Evolutionary conservation across 2,113 vertebrate genomes (phyloP).

Genomic region (Plectropomus leopardus): DNA sequence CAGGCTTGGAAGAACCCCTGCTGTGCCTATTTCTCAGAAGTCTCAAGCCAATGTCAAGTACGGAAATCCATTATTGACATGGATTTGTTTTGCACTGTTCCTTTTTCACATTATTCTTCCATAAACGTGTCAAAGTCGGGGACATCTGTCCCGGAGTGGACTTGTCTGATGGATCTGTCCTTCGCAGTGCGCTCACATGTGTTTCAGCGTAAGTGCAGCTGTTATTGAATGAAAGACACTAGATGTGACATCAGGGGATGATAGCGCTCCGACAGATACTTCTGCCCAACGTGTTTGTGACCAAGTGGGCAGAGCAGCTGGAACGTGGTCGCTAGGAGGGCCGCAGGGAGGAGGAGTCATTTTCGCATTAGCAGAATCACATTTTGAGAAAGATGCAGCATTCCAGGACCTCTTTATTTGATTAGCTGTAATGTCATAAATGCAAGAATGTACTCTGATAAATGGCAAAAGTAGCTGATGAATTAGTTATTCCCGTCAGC

Average conservation of each 20-base stretch:
- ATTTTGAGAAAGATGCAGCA: conserved; percentile 81
- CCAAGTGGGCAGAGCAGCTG: conserved; percentile 37
- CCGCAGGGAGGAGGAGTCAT: conserved; percentile 55
- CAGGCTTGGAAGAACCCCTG: conserved; percentile 53
- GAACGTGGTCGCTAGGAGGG: conserved; percentile 30
- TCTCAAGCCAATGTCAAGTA: conserved; percentile 47
- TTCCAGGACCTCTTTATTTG: conserved; percentile 82
- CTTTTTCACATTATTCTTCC: conserved; percentile 48
- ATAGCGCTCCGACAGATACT: conserved; percentile 18
- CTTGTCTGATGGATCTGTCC: conserved; percentile 50
- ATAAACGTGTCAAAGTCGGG: conserved; percentile 62
- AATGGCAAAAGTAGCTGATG: conserved; percentile 81
- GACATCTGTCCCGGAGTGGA: conserved; percentile 58
- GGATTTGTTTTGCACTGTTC: conserved; percentile 67
- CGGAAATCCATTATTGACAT: conserved; percentile 61
- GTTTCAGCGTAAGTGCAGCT: conserved; percentile 56
- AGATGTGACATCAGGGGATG: conserved; percentile 31
- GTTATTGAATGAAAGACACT: conserved; percentile 42
- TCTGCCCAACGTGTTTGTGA: conserved; percentile 2
- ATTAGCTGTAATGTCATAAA: conserved; percentile 87
- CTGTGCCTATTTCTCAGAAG: conserved; percentile 57
- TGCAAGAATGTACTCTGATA: conserved; percentile 85
- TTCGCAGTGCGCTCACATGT: conserved; percentile 53
- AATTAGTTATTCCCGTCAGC: conserved; percentile 84
- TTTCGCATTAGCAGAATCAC: conserved; percentile 83